Base-by-base conservation (phyloP, 2,797 vertebrate genomes). In the Sebastes goodei region DNA sequence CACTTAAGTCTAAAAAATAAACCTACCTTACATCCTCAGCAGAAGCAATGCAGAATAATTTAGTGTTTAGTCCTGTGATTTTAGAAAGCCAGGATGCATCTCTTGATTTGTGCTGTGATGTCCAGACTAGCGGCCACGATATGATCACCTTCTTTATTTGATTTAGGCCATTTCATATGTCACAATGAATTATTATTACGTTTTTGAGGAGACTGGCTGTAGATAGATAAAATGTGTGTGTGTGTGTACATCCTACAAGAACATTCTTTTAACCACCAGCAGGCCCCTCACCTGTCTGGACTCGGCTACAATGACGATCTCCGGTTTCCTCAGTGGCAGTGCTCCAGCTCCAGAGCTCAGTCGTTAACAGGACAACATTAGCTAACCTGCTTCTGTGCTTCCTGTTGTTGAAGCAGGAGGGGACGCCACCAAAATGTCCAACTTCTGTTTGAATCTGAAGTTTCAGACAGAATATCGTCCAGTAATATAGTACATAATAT, bases 221-320 rank as follows among this genome's bases (percentile, higher is more conserved):
- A 42, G 6, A 42, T 42, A 15, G 14, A 42, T 42, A 42, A 42
- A 42, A 42, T 42, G 14, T 42, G 38, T 38, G 33, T 38, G 35
- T 38, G 35, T 38, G 38, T 42, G 38, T 42, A 42, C 14, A 42
- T 42, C 38, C 38, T 42, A 42, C 38, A 15, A 42, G 38, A 42
- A 61, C 75, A 76, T 80, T 83, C 81, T 75, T 79, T 23, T 6
- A 15, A 30, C 65, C 64, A 60, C n/a, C 64, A 90, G 79, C 85
- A 65, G 82, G 42, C 70, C 53, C 10, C 52, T 94, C 94, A 93
- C 91, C 93, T 93, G 93, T 94, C 86, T 84, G 74, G 73, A 64
- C 74, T 70, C 59, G 32, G 69, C 56, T 64, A 83, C 82, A 87
- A 85, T 46, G 74, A 84, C 72, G 53, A 71, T 72, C 88, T 94